Evolutionary conservation across 2,113 vertebrate genomes (phyloP).

Genomic region (Deroptyus accipitrinus): DNA sequence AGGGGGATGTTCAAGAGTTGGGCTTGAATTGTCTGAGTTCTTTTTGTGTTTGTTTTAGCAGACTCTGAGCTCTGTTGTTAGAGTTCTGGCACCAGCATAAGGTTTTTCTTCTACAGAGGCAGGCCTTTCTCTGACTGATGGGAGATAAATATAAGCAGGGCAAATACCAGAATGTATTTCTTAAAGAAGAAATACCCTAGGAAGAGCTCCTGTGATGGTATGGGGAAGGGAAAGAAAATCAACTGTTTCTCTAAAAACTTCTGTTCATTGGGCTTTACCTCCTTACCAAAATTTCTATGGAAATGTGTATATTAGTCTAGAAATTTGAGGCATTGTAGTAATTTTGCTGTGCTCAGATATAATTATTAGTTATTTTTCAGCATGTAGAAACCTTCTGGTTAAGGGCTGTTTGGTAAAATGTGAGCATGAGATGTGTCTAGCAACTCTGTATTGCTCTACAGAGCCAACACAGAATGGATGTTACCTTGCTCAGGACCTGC

Average conservation of each 20-base stretch:
- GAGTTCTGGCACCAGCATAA: not conserved
- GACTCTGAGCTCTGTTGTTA: accelerated
- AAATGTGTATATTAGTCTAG: not conserved
- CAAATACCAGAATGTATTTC: not conserved
- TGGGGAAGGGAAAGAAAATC: not conserved
- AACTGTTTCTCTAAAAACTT: not conserved
- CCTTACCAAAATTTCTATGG: not conserved
- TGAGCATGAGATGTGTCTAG: not conserved
- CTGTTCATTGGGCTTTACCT: not conserved
- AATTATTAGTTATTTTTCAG: not conserved
- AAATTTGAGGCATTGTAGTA: not conserved
- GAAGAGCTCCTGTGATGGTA: not conserved
- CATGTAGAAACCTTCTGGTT: not conserved
- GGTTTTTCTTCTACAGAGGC: not conserved
- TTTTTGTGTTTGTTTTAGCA: not conserved
- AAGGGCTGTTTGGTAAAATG: not conserved
- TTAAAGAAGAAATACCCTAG: not conserved
- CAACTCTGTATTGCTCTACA: not conserved
- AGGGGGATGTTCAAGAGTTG: not conserved
- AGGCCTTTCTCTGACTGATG: not conserved
- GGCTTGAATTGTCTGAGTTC: not conserved
- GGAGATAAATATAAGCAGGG: not conserved
- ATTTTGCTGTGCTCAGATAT: not conserved
- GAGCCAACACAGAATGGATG: not conserved
- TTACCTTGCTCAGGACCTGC: constrained; percentile 20